Evolutionary conservation across 2,797 vertebrate species (phyloP), one percentile per base, ranked within the genome.

Genomic region (Galaxias olidus): DNA sequence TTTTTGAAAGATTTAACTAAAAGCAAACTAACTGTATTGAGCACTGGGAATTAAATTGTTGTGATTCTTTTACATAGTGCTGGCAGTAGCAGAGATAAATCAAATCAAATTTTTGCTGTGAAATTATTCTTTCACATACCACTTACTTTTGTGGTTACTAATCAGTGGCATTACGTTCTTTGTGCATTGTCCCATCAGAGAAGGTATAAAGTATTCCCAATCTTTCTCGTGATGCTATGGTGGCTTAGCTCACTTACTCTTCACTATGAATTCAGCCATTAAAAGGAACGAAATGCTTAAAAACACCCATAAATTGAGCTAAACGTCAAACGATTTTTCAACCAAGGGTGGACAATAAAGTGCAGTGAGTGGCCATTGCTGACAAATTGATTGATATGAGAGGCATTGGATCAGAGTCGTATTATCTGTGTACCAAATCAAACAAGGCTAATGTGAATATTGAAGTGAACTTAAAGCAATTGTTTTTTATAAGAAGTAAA

Each of bases 241-340:
- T 55, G 63, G 56, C 61, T 49, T 57, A 69, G 63, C 68, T 74
- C 43, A 55, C 60, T 14, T 48, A 77, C 73, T 58, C 42, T 49
- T 61, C 64, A 63, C 71, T 72, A 57, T 69, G 69, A 79, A 77
- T 81, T 63, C 59, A 73, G 71, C 50, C 65, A 76, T 77, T 59
- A 65, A 54, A 56, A 72, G 67, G 77, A 74, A 68, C 78, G 65
- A 63, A 74, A 67, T 45, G n/a, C n/a, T 48, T 43, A 40, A 68
- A 76, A 72, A 75, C 53, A 72, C 63, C 58, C 50, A 76, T 75
- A 68, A 76, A 76, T 77, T 15, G 53, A 66, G 62, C 40, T 42
- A 45, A 80, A 65, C 57, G 40, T 50, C 62, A 71, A 66, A 74
- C 76, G 76, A 48, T 62, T 59, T 55, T 18, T 74, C 61, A 70